Percentiles rank a stretch among this genome's conserved stretches.
Evolutionary conservation across 1,140 invertebrate species (phyloP).

Genomic region (Heliconius hewitsoni): DNA sequence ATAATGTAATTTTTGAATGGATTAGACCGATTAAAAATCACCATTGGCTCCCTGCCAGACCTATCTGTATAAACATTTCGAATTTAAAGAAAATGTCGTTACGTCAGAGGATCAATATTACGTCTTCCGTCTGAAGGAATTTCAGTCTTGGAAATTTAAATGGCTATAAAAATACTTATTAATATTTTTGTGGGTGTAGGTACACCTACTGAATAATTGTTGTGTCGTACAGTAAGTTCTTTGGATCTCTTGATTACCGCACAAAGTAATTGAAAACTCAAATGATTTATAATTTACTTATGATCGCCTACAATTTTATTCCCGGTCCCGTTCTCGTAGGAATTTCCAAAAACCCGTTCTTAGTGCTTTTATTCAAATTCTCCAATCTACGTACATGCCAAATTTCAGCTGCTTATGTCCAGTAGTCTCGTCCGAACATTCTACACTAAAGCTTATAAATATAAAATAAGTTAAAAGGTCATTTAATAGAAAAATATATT

Average conservation of each 20-base stretch:
- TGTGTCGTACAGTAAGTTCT: background rate
- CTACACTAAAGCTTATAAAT: background rate
- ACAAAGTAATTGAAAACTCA: background rate
- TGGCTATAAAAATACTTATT: background rate
- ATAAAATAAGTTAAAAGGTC: background rate
- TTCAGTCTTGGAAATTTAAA: slow-evolving; percentile 12
- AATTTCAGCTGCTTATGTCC: too few relatives aligned
- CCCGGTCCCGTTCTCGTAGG: too few relatives aligned
- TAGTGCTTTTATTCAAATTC: too few relatives aligned
- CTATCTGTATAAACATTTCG: slow-evolving; percentile 72
- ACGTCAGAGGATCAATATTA: slow-evolving; percentile 55
- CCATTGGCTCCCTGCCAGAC: slow-evolving; percentile 70
- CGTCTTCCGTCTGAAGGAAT: slow-evolving; percentile 36
- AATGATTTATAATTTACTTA: background rate
- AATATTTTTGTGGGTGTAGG: background rate
- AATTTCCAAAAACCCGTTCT: too few relatives aligned
- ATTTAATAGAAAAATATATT: too few relatives aligned
- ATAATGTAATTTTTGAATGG: slow-evolving; percentile 75
- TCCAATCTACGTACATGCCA: too few relatives aligned
- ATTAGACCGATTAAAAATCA: slow-evolving; percentile 76
- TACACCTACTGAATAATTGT: background rate
- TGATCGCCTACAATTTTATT: background rate
- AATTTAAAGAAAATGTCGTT: slow-evolving; percentile 74
- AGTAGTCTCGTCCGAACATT: background rate
- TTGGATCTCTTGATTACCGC: background rate